Percentiles rank a stretch among this genome's conserved stretches.
Evolutionary conservation across 53 echinoderm and acorn worm genomes (phyloP).

Genomic region (Arbacia lixula): DNA sequence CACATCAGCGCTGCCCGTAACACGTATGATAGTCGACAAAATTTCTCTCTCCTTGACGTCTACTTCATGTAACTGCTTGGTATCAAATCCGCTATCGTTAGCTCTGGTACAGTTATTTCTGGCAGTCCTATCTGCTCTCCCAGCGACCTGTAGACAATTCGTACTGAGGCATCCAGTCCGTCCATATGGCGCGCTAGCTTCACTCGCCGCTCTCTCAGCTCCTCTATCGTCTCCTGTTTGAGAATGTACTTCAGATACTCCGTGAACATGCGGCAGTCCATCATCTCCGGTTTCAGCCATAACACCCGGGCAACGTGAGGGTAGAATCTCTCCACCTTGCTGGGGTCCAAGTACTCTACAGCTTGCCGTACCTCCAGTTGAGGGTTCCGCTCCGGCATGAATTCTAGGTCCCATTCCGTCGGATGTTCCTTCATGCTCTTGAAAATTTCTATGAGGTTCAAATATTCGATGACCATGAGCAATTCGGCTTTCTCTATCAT

Average conservation of each 20-base stretch:
- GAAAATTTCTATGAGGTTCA: constrained; percentile 1
- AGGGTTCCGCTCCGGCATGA: not conserved
- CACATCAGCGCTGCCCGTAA: not conserved
- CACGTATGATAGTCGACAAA: not conserved
- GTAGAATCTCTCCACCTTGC: constrained; percentile 14
- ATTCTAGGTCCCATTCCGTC: not conserved
- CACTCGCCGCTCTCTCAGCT: not conserved
- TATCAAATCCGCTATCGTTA: no score
- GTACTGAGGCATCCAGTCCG: constrained; percentile 8
- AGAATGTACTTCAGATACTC: constrained; percentile 23
- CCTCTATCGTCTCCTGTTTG: constrained; percentile 9
- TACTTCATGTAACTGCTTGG: no score
- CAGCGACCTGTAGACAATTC: constrained; percentile 12
- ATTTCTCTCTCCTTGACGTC: not conserved
- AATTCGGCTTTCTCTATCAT: constrained; percentile 1
- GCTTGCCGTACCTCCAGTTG: constrained; percentile 21
- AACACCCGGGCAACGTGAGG: constrained; percentile 27
- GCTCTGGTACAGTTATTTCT: no score
- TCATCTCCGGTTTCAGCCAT: constrained; percentile 30
- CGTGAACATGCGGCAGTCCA: constrained; percentile 2
- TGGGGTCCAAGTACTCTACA: constrained; percentile 10
- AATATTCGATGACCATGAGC: constrained; percentile 21
- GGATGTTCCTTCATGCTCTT: not conserved
- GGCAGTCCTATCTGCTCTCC: constrained; percentile 16
- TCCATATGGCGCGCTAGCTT: not conserved